A percentile compares a stretch with the other conserved stretches of the same genome.
Conservation (phyloP, 2,113 vertebrate species). For the Otus sunia region DNA sequence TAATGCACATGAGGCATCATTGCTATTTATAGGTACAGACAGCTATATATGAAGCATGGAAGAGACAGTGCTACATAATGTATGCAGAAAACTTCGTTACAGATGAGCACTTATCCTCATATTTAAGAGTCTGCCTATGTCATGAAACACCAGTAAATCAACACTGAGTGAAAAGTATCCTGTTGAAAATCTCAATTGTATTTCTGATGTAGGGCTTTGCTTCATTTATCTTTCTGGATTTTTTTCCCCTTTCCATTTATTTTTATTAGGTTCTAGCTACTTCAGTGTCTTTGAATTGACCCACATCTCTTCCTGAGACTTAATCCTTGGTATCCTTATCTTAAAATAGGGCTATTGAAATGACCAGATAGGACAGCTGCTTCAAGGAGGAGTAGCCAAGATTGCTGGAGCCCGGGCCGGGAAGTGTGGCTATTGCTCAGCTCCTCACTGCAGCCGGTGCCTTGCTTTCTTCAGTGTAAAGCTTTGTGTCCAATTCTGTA, state of each 20-base stretch:
- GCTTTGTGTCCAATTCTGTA: neutral
- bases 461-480: neutral
- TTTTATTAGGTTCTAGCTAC: neutral
- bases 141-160: neutral
- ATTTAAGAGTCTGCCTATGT: neutral
- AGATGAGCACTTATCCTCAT: neutral
- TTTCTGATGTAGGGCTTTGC: neutral
- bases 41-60: neutral
- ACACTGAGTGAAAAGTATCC: neutral
- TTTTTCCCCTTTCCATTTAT: neutral
- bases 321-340: neutral
- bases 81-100: neutral
- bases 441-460: neutral
- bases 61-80: neutral
- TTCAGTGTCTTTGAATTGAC: neutral
- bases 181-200: neutral
- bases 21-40: slow-evolving; percentile 48
- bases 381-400: neutral
- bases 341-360: neutral
- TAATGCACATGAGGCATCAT: neutral
- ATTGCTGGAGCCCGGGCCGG: neutral
- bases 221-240: too few relatives aligned
- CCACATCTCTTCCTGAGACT: neutral
- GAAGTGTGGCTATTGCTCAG: neutral
- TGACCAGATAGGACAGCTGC: neutral